Conservation (phyloP, 2,797 vertebrate genomes). For the Acridotheres tristis region DNA sequence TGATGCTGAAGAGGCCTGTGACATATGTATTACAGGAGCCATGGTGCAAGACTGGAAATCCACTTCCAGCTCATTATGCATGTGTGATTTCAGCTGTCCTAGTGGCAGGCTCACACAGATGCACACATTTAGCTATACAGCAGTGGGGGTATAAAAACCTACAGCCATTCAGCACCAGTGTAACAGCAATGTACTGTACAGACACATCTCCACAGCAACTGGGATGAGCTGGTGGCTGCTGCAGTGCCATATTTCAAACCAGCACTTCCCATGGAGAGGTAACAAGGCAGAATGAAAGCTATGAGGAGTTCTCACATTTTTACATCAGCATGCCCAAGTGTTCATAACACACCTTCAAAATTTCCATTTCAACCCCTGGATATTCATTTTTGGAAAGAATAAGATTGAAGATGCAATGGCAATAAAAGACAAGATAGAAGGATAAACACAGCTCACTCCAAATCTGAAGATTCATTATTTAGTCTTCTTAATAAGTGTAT, state of each 20-base stretch:
- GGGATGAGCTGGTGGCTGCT: background rate
- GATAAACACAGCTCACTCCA: background rate
- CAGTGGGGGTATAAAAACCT: background rate
- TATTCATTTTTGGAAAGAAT: background rate
- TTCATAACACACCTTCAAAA: rapidly evolving
- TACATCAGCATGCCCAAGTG: background rate
- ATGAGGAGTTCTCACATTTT: background rate
- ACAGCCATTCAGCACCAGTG: background rate
- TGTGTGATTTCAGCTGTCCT: background rate
- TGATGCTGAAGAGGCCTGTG: background rate
- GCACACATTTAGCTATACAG: background rate
- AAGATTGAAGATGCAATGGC: background rate
- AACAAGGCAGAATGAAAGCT: background rate
- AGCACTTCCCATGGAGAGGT: background rate
- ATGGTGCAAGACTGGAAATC: background rate
- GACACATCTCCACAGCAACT: background rate
- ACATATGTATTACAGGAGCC: background rate
- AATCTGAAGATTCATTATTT: background rate
- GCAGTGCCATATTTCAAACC: background rate
- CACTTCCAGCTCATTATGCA: background rate
- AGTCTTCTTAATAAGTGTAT: background rate
- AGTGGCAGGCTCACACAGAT: background rate
- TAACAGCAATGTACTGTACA: background rate
- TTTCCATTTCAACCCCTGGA: background rate
- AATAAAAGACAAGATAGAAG: background rate